Evolutionary conservation across 2,797 vertebrate genomes (phyloP), one percentile per base, ranked within the genome.

Genomic region (Cossypha niveicapilla): DNA sequence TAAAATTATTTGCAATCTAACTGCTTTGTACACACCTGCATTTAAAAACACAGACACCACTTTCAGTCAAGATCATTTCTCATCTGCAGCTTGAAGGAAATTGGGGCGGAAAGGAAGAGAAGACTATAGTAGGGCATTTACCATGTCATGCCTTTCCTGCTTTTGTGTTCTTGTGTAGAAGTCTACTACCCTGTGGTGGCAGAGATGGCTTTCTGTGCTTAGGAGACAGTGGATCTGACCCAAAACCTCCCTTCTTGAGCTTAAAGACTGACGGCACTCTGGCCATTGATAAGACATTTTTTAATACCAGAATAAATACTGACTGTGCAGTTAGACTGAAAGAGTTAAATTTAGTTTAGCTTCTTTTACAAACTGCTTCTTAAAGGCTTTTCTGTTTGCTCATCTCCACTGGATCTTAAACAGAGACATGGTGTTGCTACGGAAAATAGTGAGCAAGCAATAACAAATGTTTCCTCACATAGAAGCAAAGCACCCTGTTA

Each of bases 311-410:
- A 75, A 73, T 67, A 63, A 90, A 76, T 53, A 75, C 28, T 79
- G 60, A 54, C 39, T 80, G 30, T 3, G 8, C 15, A 35, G 37
- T 82, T 77, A 79, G 58, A 37, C 35, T 73, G 77, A 75, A 92
- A 88, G 77, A 73, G 74, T 90, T 92, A 89, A 86, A 30, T 89
- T 84, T 84, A 63, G 87, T 83, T 95, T 61, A 77, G 13, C 57
- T 79, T 79, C 41, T 47, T 84, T 57, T 63, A 72, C 41, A 39
- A 73, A 35, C 28, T 61, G 5, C 44, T 92, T 78, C 75, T 82
- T 86, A 91, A 91, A 94, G 89, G 65, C 65, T 96, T 93, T 94
- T 97, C 86, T 96, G 87, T 96, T 96, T 97, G 94, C 60, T 94
- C 72, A 37, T 93, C 89, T 71, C 53, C 5, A 0, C 32, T 86